Percentiles rank a stretch among this genome's conserved stretches.
Evolutionary conservation across 2,113 vertebrate genomes (phyloP).

Genomic region (Bettongia penicillata): DNA sequence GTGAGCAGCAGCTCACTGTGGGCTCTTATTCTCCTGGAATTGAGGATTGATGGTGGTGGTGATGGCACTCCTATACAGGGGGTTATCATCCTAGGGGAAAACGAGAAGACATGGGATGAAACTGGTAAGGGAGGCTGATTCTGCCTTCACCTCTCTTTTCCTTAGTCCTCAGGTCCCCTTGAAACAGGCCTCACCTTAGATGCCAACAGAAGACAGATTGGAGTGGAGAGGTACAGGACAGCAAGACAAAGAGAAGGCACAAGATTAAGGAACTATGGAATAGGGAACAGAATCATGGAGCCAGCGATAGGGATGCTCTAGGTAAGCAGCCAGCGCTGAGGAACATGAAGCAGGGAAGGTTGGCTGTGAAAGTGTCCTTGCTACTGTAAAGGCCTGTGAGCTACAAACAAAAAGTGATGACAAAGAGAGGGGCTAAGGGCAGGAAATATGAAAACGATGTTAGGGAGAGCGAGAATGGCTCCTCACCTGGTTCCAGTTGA

Average conservation of each 20-base stretch:
- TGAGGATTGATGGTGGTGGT: slow-evolving; percentile 84
- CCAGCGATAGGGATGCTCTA: fast-evolving
- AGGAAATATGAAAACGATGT: neutral
- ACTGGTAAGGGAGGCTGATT: neutral
- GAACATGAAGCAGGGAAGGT: neutral
- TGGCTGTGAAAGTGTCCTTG: neutral
- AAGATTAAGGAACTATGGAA: neutral
- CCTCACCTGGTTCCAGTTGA: slow-evolving; percentile 84
- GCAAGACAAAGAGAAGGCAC: neutral
- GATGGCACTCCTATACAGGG: slow-evolving; percentile 83
- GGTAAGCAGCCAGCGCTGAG: neutral
- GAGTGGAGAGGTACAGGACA: neutral
- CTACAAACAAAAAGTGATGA: neutral
- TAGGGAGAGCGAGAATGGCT: fast-evolving
- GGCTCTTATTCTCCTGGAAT: slow-evolving; percentile 54
- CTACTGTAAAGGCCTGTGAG: neutral
- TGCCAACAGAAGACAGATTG: neutral
- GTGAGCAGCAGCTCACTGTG: neutral
- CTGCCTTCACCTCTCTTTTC: neutral
- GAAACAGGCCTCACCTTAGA: neutral
- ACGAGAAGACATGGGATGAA: neutral
- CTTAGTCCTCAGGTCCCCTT: neutral
- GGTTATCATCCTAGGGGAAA: slow-evolving; percentile 79
- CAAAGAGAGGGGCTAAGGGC: neutral
- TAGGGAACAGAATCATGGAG: neutral